A percentile compares a stretch with the other conserved stretches of the same genome.
phyloP scores from a whole-genome alignment of 1,140 invertebrate genomes.

The Drosophila orosa region DNA sequence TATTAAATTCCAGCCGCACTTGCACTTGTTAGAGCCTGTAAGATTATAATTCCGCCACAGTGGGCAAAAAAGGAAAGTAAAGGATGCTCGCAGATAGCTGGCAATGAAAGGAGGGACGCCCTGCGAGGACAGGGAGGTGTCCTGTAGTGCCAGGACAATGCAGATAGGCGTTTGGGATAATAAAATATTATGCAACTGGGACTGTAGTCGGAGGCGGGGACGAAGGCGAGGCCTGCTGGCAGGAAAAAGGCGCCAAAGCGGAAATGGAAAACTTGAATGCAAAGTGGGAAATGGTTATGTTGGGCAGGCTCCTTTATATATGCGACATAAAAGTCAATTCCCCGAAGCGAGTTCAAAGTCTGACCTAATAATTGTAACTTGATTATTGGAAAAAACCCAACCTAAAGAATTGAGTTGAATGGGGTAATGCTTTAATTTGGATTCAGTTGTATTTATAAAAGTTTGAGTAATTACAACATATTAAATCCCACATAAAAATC shows the following conservation, averaged over 20 bases:
- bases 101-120: conserved; percentile 24
- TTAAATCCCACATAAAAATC: neutral
- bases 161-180: conserved; percentile 60
- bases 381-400: conserved; percentile 24
- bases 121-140: conserved; percentile 5
- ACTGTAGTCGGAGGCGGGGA: conserved; percentile 6
- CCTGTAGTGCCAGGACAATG: conserved; percentile 38
- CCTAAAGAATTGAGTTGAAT: neutral
- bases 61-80: conserved; percentile 18
- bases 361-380: conserved; percentile 46
- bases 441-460: neutral
- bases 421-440: neutral
- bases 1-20: conserved; percentile 72
- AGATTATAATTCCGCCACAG: conserved; percentile 56
- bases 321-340: conserved; percentile 40
- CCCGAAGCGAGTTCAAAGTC: conserved; percentile 29
- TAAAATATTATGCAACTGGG: conserved; percentile 76
- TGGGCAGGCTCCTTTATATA: conserved; percentile 10
- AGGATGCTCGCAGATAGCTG: conserved; percentile 33
- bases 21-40: conserved; percentile 62
- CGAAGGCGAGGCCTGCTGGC: conserved; percentile 7
- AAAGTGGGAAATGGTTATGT: conserved; percentile 39
- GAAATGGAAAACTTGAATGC: conserved; percentile 52
- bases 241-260: conserved; percentile 39
- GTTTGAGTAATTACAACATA: neutral